These are phyloP conservation scores for Philotrypesis tridentata DNA, from an alignment of 1,140 invertebrate genomes.

Conservation along the genomic window DNA sequence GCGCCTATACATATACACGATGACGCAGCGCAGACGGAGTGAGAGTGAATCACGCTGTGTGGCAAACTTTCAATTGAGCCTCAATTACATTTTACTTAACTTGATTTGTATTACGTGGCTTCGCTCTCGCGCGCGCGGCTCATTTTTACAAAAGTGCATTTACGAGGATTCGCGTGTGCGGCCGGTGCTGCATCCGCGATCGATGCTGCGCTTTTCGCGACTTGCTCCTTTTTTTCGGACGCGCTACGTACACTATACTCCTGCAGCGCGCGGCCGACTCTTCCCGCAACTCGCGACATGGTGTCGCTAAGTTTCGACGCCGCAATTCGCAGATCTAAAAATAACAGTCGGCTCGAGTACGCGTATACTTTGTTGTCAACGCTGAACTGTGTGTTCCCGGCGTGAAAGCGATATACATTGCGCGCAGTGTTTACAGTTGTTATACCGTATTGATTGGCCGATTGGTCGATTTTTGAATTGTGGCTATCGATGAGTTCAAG, in stretches of 20 bases:
- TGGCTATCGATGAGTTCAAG: no score
- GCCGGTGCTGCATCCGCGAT: background rate
- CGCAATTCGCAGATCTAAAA: no score
- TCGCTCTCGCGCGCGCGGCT: background rate
- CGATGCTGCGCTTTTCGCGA: background rate
- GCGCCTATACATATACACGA: background rate
- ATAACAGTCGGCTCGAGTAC: background rate
- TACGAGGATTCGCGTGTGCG: slow-evolving; percentile 26
- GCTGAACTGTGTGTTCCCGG: no score
- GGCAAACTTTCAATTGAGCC: slow-evolving; percentile 41
- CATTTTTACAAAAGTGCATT: slow-evolving; percentile 15
- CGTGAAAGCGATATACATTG: no score
- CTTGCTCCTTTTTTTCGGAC: background rate
- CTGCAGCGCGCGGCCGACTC: no score
- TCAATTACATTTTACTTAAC: slow-evolving; percentile 40
- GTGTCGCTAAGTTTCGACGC: no score
- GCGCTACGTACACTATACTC: background rate
- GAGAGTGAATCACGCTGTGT: slow-evolving; percentile 37
- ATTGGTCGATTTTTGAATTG: background rate
- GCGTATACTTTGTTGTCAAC: background rate
- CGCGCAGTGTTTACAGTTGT: background rate
- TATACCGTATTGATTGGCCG: background rate
- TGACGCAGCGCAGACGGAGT: background rate
- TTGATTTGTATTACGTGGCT: slow-evolving; percentile 43
- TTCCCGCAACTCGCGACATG: background rate